phyloP scores from a whole-genome alignment of 2,888 invertebrate genomes.

The Epistrophella euchroma region DNA sequence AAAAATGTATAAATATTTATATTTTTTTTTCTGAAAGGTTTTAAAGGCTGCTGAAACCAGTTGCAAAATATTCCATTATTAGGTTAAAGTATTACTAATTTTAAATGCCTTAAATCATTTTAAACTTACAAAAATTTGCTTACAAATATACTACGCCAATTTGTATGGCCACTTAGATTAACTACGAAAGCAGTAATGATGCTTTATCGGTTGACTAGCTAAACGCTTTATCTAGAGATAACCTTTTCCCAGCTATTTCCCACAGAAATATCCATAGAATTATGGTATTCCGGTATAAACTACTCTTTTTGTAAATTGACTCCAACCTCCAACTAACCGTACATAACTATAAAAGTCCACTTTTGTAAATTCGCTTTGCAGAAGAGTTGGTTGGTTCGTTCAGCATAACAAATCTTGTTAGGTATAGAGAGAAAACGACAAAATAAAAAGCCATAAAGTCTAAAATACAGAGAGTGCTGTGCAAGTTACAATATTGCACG shows the following conservation, averaged over 20 bases:
- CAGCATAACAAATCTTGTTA: conserved; percentile 17
- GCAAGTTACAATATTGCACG: conserved; percentile 31
- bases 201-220: background rate
- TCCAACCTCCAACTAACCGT: conserved; percentile 7
- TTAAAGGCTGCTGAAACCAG: too few relatives aligned
- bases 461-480: background rate
- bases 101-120: too few relatives aligned
- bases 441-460: conserved; percentile 4
- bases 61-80: too few relatives aligned
- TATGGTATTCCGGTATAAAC: background rate
- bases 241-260: background rate
- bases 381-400: background rate
- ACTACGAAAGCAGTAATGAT: background rate
- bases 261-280: background rate
- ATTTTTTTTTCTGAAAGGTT: too few relatives aligned
- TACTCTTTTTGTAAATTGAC: conserved; percentile 5
- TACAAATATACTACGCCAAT: background rate
- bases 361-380: conserved; percentile 11
- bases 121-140: background rate
- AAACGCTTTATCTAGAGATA: background rate
- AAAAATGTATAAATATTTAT: too few relatives aligned
- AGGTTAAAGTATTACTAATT: too few relatives aligned
- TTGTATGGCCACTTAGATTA: background rate
- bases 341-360: conserved; percentile 24
- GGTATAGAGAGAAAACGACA: background rate